These are phyloP conservation scores for Elanoides forficatus DNA, from an alignment of 2,113 vertebrate genomes.

Conservation along the genomic window DNA sequence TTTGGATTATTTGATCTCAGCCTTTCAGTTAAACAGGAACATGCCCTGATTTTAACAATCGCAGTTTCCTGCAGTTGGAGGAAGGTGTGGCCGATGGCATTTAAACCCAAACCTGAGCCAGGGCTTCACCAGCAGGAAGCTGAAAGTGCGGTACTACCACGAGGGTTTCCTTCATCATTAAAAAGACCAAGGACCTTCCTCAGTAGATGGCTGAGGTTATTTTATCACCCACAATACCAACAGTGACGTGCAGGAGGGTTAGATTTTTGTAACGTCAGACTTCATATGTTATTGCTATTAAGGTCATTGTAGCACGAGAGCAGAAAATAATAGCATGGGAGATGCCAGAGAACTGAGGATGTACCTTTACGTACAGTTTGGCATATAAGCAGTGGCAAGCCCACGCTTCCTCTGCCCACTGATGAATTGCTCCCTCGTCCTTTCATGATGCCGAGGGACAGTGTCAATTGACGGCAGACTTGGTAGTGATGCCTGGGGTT, in stretches of 20 bases:
- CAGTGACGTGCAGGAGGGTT: accelerated
- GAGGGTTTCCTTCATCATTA: not conserved
- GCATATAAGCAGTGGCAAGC: not conserved
- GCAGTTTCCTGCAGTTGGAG: constrained; percentile 52
- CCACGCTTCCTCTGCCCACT: not conserved
- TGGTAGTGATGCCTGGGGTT: not conserved
- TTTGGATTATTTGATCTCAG: constrained; percentile 70
- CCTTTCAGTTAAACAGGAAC: constrained; percentile 69
- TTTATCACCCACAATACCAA: not conserved
- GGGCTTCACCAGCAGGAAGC: constrained; percentile 19
- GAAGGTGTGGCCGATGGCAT: constrained; percentile 65
- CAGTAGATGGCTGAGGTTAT: not conserved
- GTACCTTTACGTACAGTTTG: not conserved
- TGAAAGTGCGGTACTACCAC: not conserved
- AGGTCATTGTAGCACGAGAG: not conserved
- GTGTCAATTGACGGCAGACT: not conserved
- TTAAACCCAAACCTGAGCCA: constrained; percentile 1
- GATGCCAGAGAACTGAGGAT: not conserved
- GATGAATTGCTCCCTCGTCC: not conserved
- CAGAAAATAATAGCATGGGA: not conserved
- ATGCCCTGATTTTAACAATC: constrained; percentile 73
- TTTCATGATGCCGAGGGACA: not conserved
- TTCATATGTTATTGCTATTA: accelerated
- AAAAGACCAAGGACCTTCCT: not conserved
- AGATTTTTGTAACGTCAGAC: accelerated